Evolutionary conservation across 2,113 vertebrate genomes (phyloP), one percentile per base, ranked within the genome.

Genomic region (Peromyscus californicus): DNA sequence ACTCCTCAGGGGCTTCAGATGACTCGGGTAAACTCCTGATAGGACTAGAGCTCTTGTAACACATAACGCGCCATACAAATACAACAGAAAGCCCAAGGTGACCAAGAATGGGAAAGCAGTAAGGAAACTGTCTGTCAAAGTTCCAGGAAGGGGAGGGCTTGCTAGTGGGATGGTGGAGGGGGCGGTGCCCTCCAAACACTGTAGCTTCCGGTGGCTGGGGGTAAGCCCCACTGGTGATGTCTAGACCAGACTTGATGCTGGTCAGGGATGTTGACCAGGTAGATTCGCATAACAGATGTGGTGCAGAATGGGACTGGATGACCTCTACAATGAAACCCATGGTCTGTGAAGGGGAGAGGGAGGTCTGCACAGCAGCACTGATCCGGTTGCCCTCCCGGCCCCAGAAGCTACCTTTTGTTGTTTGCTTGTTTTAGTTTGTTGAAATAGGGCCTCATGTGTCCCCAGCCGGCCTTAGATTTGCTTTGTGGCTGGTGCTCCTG

Each of bases 11-110:
- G 78, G 6, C 65, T 19, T 45, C 36, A n/a, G n/a, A 31, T 26
- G 22, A 33, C 31, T 7, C 8, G 15, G 33, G 48, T 9, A 59
- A 13, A 3, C 80, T 36, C 7, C 0, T 0, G 10, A 51, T 42
- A 19, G 88, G 45, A 33, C n/a, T 57, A 33, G 61, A 4, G 36
- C 26, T 9, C 45, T 79, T 42, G 7, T 63, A 24, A 33, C 3
- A 2, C 7, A 8, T 17, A 11, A 17, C 10, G 36, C 36, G 4
- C 15, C 29, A 31, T 54, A 54, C 13, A 13, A 54, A 54, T 54
- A 54, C 54, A 54, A 54, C 11, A 54, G 54, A 11, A 17, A 24
- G 45, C 36, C 4, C 15, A n/a, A 31, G 17, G 11, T 67, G 80
- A 19, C 21, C 22, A 15, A 67, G 57, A 42, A 7, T 17, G n/a